Evolutionary conservation across 2,113 vertebrate genomes (phyloP).

Genomic region (Atractosteus spatula): DNA sequence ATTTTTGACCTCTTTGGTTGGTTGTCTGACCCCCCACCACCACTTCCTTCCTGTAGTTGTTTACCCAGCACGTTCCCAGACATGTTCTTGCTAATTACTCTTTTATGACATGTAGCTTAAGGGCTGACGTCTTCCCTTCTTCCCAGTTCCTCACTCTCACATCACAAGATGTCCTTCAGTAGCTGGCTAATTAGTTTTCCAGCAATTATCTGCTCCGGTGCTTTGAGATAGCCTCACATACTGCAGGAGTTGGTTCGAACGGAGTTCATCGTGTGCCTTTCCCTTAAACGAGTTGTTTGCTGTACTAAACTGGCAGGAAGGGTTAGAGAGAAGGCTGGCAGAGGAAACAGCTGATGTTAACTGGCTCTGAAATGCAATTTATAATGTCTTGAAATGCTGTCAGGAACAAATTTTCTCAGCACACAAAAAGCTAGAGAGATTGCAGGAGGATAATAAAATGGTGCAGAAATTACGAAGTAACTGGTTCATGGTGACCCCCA

Average conservation of each 20-base stretch:
- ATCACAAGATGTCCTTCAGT: constrained; percentile 56
- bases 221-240: constrained; percentile 43
- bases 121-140: constrained; percentile 8
- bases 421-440: too few relatives aligned
- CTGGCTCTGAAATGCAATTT: too few relatives aligned
- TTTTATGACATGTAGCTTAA: constrained; percentile 30
- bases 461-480: too few relatives aligned
- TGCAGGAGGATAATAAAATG: too few relatives aligned
- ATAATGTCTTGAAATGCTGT: too few relatives aligned
- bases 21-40: constrained; percentile 14
- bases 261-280: not conserved
- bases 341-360: constrained; percentile 5
- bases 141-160: constrained; percentile 25
- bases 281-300: constrained; percentile 22
- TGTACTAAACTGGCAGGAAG: constrained; percentile 19
- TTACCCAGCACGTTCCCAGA: constrained; percentile 39
- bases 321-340: not conserved
- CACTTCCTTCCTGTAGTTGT: constrained; percentile 30
- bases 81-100: constrained; percentile 50
- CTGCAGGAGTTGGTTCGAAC: constrained; percentile 24
- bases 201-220: constrained; percentile 61
- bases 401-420: too few relatives aligned
- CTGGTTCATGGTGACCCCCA: too few relatives aligned
- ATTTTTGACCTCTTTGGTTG: constrained; percentile 36
- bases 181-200: constrained; percentile 60